Conservation (phyloP, 1,140 invertebrate species). For the Vanessa atalanta region DNA sequence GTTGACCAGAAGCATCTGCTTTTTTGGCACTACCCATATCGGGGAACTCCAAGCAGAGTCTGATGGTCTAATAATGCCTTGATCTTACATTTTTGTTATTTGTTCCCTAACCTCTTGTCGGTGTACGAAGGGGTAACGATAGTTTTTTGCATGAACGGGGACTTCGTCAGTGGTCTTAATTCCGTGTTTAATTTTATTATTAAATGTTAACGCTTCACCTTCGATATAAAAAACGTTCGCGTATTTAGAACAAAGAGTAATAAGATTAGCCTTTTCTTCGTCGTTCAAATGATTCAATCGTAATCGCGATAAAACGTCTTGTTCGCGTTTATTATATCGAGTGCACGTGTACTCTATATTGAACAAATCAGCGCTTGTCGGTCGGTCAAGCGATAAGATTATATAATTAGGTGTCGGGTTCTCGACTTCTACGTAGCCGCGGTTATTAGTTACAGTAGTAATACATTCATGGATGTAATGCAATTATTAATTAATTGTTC, state of each 20-base stretch:
- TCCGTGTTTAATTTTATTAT: too few relatives aligned
- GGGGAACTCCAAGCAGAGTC: too few relatives aligned
- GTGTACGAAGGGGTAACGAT: too few relatives aligned
- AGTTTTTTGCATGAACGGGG: too few relatives aligned
- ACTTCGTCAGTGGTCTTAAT: too few relatives aligned
- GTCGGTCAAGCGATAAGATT: conserved; percentile 11
- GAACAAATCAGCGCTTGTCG: conserved; percentile 12
- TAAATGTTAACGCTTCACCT: too few relatives aligned
- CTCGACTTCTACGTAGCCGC: conserved; percentile 7
- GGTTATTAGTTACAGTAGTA: conserved; percentile 8
- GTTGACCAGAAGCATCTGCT: too few relatives aligned
- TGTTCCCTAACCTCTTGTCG: too few relatives aligned
- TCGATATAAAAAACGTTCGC: too few relatives aligned
- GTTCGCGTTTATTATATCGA: conserved; percentile 1
- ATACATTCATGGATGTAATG: conserved; percentile 8
- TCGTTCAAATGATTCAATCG: neutral
- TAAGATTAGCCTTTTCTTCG: conserved; percentile 5
- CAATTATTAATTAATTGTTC: conserved; percentile 10
- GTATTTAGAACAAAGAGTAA: neutral
- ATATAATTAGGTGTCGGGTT: conserved; percentile 15
- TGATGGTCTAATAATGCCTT: too few relatives aligned
- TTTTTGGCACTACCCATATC: too few relatives aligned
- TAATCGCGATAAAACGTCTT: conserved; percentile 14
- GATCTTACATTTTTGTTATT: too few relatives aligned
- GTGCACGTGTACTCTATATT: conserved; percentile 22